A percentile compares a stretch with the other conserved stretches of the same genome.
Evolutionary conservation across 2,113 vertebrate species (phyloP).

Genomic region (Phoenicopterus ruber): DNA sequence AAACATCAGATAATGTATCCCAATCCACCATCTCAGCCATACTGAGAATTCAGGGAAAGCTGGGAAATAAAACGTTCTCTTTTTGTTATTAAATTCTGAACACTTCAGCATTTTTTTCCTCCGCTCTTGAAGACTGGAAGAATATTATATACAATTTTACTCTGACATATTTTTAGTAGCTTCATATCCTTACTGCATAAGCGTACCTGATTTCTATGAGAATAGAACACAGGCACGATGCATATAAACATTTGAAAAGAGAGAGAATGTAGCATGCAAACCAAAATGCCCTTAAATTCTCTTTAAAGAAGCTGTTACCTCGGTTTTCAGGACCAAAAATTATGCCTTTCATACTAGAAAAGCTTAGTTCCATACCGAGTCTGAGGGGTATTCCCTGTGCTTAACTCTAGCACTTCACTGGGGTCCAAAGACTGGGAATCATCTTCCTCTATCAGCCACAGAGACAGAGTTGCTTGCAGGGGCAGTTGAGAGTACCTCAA

Average conservation of each 20-base stretch:
- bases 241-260: neutral
- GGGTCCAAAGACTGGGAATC: neutral
- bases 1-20: neutral
- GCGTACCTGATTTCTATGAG: neutral
- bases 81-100: neutral
- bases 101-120: neutral
- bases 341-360: neutral
- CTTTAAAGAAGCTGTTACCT: neutral
- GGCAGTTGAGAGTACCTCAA: neutral
- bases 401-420: neutral
- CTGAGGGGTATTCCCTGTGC: neutral
- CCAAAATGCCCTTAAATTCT: neutral
- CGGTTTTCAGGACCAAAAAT: neutral
- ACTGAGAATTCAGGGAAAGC: neutral
- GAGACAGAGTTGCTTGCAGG: neutral
- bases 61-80: neutral
- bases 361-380: neutral
- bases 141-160: neutral
- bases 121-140: neutral
- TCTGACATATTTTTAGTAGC: neutral
- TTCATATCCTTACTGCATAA: neutral
- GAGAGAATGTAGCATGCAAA: neutral
- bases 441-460: neutral
- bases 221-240: neutral
- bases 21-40: neutral